Percentiles rank a stretch among this genome's conserved stretches.
These are phyloP conservation scores for Amblyjoppa fuscipennis DNA, from an alignment of 2,888 invertebrate species.

Conservation along the genomic window DNA sequence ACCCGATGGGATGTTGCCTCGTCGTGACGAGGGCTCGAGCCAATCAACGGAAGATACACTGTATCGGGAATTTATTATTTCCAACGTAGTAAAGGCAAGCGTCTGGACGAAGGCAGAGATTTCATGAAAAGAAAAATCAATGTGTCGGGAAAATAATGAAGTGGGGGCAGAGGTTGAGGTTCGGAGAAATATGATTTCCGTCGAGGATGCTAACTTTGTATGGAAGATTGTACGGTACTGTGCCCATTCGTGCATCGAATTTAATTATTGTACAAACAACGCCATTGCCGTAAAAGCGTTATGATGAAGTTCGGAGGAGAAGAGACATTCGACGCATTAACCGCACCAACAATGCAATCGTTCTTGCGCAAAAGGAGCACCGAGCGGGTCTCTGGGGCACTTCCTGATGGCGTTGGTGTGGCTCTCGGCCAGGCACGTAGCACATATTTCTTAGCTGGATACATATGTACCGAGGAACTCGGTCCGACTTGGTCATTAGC, in stretches of 20 bases:
- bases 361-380: constrained; percentile 31
- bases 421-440: constrained; percentile 9
- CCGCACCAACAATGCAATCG: constrained; percentile 50
- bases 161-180: constrained; percentile 28
- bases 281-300: constrained; percentile 11
- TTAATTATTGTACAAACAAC: not conserved
- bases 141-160: constrained; percentile 17
- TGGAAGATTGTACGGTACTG: not conserved
- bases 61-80: constrained; percentile 8
- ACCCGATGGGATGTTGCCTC: not conserved
- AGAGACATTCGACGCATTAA: constrained; percentile 32
- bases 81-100: not conserved
- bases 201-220: not conserved
- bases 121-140: not conserved
- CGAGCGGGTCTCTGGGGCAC: constrained; percentile 19
- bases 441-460: constrained; percentile 37
- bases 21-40: constrained; percentile 13
- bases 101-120: not conserved
- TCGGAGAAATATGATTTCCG: constrained; percentile 1
- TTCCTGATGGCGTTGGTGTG: constrained; percentile 55
- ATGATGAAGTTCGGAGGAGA: constrained; percentile 8
- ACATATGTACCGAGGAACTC: constrained; percentile 1
- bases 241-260: not conserved
- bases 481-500: constrained; percentile 53
- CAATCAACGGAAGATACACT: constrained; percentile 30